Conservation (phyloP, 1,140 invertebrate genomes). For the Brachionus plicatilis region DNA sequence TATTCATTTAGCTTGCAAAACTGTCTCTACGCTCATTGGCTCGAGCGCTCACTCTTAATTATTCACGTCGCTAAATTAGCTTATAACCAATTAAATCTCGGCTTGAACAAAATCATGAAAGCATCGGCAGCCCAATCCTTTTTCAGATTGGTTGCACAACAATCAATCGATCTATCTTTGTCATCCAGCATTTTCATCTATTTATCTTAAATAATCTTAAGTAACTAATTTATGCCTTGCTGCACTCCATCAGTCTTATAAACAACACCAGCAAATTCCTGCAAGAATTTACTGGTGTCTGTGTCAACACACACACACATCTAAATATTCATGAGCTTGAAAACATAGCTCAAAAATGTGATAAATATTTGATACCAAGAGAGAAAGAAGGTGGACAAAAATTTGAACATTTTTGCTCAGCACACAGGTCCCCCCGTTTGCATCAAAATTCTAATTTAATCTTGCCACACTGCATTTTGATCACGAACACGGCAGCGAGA, state of each 20-base stretch:
- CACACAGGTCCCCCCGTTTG: not conserved
- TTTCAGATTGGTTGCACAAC: not conserved
- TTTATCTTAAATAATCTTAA: not conserved
- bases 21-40: not conserved
- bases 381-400: not conserved
- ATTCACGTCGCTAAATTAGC: slow-evolving; percentile 11
- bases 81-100: slow-evolving; percentile 21
- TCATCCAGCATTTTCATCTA: not conserved
- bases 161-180: slow-evolving; percentile 3
- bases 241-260: not conserved
- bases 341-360: slow-evolving; percentile 2
- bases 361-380: slow-evolving; percentile 11
- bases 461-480: not conserved
- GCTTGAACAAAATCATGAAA: not conserved
- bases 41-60: not conserved
- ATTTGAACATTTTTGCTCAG: not conserved
- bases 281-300: slow-evolving; percentile 5
- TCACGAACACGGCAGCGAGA: not conserved
- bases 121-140: not conserved
- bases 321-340: slow-evolving; percentile 21
- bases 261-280: not conserved
- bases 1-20: not conserved
- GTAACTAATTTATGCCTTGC: slow-evolving; percentile 10
- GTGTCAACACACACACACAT: not conserved
- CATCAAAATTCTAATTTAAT: slow-evolving; percentile 1